Evolutionary conservation across 92 coral and sea anemone species (phyloP), one percentile per base, ranked within the genome.

Genomic region (Meandrina meandrites): DNA sequence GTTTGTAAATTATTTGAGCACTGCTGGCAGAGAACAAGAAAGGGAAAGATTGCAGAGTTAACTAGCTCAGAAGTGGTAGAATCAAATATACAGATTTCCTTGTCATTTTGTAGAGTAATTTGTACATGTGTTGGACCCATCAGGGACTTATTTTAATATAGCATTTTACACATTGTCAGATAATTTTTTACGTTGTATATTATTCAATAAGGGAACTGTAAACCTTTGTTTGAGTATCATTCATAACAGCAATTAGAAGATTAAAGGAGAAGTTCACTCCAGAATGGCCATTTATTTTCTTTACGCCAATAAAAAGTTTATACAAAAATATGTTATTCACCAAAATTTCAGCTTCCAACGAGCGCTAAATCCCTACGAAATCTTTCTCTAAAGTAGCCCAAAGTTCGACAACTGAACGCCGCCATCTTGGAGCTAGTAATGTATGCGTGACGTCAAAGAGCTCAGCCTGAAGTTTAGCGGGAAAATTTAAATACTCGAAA

Each of bases 1-100:
- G 30, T 80, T 58, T 86, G 89, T 86, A 78, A 86, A 78, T 86
- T 80, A 86, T 79, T 86, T 53, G 70, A 37, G 58, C 71, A 28
- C 87, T 84, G 87, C 80, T 56, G 72, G 80, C 80, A 24, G 80
- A 36, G 57, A 37, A n/a, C 53, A 53, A 73, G 57, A 73, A 31
- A 72, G 48, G n/a, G 78, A 73, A 0, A 21, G n/a, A 8, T 64
- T 27, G 69, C 12, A 24, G 12, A 11, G 28, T 64, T 24, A n/a
- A n/a, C 31, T 64, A n/a, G 16, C 70, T 13, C 71, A 28, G 71
- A 28, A 13, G 34, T 66, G 71, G 35, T 66, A 66, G 67, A 22
- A 60, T 60, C 24, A 58, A n/a, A 58, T 58, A 24, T 35, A 35
- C 50, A 36, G 78, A 73, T 27, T 21, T 73, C 71, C 48, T 19